Evolutionary conservation across 2,113 vertebrate genomes (phyloP).

Genomic region (Embiotoca jacksoni): DNA sequence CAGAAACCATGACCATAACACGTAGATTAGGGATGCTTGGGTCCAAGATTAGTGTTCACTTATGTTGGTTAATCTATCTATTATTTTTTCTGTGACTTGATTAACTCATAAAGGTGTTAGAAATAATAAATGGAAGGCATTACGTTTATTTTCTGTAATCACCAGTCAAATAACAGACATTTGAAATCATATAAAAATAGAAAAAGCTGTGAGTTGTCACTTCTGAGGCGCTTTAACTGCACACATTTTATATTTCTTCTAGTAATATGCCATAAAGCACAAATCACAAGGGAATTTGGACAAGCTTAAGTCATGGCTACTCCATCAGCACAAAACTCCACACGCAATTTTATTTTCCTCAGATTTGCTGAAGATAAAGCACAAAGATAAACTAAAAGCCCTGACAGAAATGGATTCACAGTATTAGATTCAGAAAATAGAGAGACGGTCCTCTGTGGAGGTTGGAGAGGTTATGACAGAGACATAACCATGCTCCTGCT

Average conservation of each 20-base stretch:
- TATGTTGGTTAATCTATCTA: not conserved
- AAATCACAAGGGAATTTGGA: conserved; percentile 14
- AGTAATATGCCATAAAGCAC: not conserved
- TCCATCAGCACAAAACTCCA: conserved; percentile 2
- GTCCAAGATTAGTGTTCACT: no score
- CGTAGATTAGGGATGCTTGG: not conserved
- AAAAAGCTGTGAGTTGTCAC: not conserved
- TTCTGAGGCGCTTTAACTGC: not conserved
- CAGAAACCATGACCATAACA: no score
- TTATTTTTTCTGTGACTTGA: no score
- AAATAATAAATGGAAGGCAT: no score
- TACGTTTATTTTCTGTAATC: no score
- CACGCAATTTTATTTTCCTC: not conserved
- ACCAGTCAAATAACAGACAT: not conserved
- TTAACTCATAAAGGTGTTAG: no score
- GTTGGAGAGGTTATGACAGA: not conserved
- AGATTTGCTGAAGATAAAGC: conserved; percentile 15
- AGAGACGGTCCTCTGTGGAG: not conserved
- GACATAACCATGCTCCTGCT: not conserved
- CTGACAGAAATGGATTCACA: not conserved
- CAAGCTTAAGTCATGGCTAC: conserved; percentile 10
- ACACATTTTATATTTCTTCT: not conserved
- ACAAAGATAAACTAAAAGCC: conserved; percentile 3
- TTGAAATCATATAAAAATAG: not conserved
- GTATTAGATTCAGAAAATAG: not conserved